Conservation (phyloP, 2,797 vertebrate species). For the Emys orbicularis region DNA sequence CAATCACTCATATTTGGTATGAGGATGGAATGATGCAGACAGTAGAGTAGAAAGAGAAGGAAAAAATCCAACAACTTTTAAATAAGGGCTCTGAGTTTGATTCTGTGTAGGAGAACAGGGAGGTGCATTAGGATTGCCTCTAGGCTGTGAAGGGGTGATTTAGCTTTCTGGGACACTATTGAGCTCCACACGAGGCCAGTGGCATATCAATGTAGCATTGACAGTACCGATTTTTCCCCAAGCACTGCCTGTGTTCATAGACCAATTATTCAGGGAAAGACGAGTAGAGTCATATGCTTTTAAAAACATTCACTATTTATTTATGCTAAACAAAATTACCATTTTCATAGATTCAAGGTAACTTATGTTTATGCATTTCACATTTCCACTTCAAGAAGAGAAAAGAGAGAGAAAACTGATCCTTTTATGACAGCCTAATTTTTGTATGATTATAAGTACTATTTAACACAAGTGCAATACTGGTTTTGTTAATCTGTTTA, state of each 20-base stretch:
- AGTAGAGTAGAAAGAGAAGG: rapidly evolving
- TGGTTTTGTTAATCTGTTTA: conserved; percentile 38
- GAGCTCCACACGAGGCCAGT: neutral
- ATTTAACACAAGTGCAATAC: conserved; percentile 12
- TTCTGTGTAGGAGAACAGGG: rapidly evolving
- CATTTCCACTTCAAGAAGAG: neutral
- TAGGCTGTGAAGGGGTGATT: neutral
- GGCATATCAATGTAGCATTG: neutral
- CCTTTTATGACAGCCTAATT: neutral
- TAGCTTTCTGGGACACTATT: neutral
- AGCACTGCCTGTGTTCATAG: rapidly evolving
- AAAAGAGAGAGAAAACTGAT: neutral
- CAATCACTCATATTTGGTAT: neutral
- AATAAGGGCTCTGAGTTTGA: neutral
- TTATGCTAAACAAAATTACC: neutral
- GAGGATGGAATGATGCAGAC: neutral
- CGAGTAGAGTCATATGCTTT: neutral
- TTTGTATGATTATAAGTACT: neutral
- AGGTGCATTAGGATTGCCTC: too few species aligned
- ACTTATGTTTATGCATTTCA: neutral
- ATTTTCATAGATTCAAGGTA: neutral
- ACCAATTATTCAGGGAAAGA: neutral
- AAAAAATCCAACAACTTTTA: neutral
- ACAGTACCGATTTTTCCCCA: neutral
- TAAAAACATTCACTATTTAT: neutral